Percentiles rank a stretch among this genome's conserved stretches.
phyloP scores from a whole-genome alignment of 2,113 vertebrate genomes.

The Leuciscus idus region DNA sequence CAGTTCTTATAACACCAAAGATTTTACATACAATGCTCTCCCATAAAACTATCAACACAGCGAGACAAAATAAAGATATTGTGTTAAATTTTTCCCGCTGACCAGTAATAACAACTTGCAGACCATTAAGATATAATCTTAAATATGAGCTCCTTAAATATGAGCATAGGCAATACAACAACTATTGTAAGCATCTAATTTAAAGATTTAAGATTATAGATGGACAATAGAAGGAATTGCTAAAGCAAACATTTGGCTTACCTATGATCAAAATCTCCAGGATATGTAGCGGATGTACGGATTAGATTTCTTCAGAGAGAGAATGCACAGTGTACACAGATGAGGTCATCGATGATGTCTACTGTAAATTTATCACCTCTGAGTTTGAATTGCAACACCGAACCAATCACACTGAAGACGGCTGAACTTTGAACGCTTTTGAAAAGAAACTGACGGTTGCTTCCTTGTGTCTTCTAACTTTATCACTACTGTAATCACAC shows the following conservation, averaged over 20 bases:
- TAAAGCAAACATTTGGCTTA: conserved; percentile 15
- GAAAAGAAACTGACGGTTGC: conserved; percentile 37
- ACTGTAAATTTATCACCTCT: neutral
- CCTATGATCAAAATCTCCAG: conserved; percentile 9
- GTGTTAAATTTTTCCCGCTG: neutral
- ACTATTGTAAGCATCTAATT: neutral
- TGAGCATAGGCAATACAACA: neutral
- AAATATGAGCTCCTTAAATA: neutral
- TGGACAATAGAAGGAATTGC: neutral
- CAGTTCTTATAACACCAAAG: neutral
- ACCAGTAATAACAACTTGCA: neutral
- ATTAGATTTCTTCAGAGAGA: conserved; percentile 1
- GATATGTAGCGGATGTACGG: neutral
- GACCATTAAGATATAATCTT: neutral
- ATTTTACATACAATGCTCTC: neutral
- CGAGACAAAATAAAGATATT: neutral
- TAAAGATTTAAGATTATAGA: neutral
- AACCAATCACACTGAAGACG: conserved; percentile 8
- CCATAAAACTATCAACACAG: neutral
- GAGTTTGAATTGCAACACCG: neutral
- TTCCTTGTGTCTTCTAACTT: conserved; percentile 10
- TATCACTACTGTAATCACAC: conserved; percentile 2
- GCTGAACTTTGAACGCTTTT: conserved; percentile 42
- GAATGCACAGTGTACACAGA: neutral
- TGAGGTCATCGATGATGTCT: neutral